Base-by-base conservation (phyloP, 1,140 invertebrate species). In the Hydropsyche tenuis region DNA sequence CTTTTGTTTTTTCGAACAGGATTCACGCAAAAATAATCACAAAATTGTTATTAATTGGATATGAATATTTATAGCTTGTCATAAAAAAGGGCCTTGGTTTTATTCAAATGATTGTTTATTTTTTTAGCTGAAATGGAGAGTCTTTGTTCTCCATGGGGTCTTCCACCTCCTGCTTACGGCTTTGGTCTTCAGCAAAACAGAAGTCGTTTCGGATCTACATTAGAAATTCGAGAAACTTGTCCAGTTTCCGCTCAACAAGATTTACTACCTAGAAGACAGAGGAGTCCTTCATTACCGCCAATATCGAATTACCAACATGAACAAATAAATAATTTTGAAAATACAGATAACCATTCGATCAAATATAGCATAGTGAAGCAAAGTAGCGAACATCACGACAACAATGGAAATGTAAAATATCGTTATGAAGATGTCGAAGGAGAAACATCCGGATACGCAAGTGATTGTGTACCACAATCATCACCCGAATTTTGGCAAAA, bases 371-470 rank as follows among this genome's bases (percentile, higher is more conserved):
- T 37, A 9, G 16, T 42, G 6, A 56, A 56, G 9, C 43, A 70
- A 18, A 48, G 1, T n/a, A 25, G 1, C 4, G 37, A 48, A 23
- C 30, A 16, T n/a, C 5, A 1, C 1, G n/a, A 42, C 1, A 48
- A 82, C 25, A 83, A 85, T 70, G 5, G 23, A 9, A 77, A 82
- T 74, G 81, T 84, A 69, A 83, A 85, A 71, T 78, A 83, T 74
- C 83, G 85, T 46, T 78, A 83, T 3, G 84, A 84, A 77, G 90
- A 90, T 71, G 87, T 87, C 22, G 90, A 88, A 79, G 88, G 88
- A 0, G 88, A 91, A 74, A 91, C 90, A 72, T 91, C 90, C 25
- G 90, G 90, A 16, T 92, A 92, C 79, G 90, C 89, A 14, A 92
- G 90, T 78, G 90, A 92, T 75, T 90, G 88, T 27, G 80, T 88